Evolutionary conservation across 2,113 vertebrate genomes (phyloP).

Genomic region (Halcyon malimbica): DNA sequence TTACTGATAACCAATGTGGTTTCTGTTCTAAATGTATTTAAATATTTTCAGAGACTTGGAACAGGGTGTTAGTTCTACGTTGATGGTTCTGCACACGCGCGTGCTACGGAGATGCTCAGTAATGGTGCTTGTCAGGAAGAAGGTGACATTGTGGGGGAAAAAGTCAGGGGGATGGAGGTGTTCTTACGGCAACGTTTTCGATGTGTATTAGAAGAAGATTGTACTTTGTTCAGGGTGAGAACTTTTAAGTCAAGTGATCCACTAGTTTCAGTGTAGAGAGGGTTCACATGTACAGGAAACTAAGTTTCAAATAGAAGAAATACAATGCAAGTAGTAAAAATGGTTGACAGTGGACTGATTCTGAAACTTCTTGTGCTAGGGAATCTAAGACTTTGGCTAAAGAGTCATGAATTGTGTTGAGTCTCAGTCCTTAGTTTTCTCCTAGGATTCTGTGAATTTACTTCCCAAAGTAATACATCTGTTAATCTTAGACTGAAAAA

Average conservation of each 20-base stretch:
- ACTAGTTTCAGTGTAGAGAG: background rate
- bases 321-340: background rate
- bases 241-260: background rate
- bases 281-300: background rate
- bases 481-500: background rate
- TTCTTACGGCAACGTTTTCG: background rate
- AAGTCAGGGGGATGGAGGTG: background rate
- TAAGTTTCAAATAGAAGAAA: background rate
- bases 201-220: background rate
- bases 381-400: background rate
- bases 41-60: background rate
- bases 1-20: background rate
- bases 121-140: background rate
- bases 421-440: background rate
- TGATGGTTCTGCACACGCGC: background rate
- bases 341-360: too few species aligned
- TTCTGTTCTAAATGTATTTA: background rate
- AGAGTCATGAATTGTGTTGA: background rate
- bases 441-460: background rate
- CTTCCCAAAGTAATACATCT: background rate
- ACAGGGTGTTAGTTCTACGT: background rate
- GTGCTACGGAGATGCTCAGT: background rate
- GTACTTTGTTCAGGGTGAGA: background rate
- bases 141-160: background rate
- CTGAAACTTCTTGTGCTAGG: background rate